Percentiles rank a stretch among this genome's conserved stretches.
Evolutionary conservation across 2,113 vertebrate species (phyloP).

Genomic region (Himantopus leucocephalus): DNA sequence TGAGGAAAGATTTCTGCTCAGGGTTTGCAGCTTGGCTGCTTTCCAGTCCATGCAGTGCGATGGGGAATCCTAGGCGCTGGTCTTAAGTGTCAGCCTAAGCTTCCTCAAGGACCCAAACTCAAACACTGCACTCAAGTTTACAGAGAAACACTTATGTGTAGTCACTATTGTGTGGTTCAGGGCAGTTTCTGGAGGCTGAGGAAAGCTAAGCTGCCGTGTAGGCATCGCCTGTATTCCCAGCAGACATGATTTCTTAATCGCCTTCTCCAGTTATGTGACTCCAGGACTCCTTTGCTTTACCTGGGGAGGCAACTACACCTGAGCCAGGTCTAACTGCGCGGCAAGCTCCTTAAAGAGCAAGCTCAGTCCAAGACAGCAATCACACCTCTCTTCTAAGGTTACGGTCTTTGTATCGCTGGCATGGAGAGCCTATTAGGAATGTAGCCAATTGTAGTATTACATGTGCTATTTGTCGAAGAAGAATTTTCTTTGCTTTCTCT

Average conservation of each 20-base stretch:
- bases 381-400: constrained; percentile 48
- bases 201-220: background rate
- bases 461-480: background rate
- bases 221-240: background rate
- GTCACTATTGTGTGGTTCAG: background rate
- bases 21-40: background rate
- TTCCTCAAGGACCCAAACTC: background rate
- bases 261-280: background rate
- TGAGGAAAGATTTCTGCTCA: background rate
- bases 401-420: constrained; percentile 8
- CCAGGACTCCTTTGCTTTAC: background rate
- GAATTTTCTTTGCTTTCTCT: constrained; percentile 64
- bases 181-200: background rate
- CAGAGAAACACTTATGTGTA: background rate
- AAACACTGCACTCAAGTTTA: background rate
- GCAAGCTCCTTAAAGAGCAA: background rate
- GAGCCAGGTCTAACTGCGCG: background rate
- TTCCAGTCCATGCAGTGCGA: background rate
- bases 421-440: constrained; percentile 9
- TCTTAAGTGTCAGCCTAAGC: background rate
- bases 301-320: background rate
- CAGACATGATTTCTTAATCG: background rate
- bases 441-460: constrained; percentile 45
- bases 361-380: constrained; percentile 5
- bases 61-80: background rate